Conservation (phyloP, 1,140 invertebrate genomes). For the Drosophila auraria region DNA sequence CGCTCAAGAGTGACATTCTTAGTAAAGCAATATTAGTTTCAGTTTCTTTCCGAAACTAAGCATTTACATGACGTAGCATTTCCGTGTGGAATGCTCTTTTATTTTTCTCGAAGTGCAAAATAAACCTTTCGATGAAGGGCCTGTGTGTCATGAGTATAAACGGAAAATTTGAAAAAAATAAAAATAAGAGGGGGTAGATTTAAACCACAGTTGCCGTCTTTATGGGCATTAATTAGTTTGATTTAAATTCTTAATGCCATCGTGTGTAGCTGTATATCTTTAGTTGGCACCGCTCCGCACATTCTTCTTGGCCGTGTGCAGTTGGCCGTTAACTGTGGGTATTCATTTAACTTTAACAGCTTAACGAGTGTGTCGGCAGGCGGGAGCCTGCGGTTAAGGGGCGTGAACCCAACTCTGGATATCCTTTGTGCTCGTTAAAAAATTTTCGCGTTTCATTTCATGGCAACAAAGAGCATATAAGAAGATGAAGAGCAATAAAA, state of each 20-base stretch:
- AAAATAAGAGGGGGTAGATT: not conserved
- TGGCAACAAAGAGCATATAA: constrained; percentile 61
- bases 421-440: constrained; percentile 79
- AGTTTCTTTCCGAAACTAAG: not conserved
- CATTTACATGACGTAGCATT: not conserved
- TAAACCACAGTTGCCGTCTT: constrained; percentile 61
- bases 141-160: constrained; percentile 2
- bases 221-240: constrained; percentile 77
- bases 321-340: constrained; percentile 69
- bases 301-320: constrained; percentile 32
- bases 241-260: constrained; percentile 76
- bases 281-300: constrained; percentile 21
- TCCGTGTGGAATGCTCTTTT: not conserved
- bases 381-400: constrained; percentile 20
- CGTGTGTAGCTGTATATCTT: constrained; percentile 51
- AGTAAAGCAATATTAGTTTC: not conserved
- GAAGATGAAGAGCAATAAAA: constrained; percentile 36
- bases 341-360: constrained; percentile 74
- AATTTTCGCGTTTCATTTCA: constrained; percentile 81
- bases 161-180: not conserved
- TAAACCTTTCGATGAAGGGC: constrained; percentile 52
- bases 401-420: constrained; percentile 48
- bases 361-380: constrained; percentile 35
- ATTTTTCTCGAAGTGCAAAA: constrained; percentile 8
- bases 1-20: too few species aligned